Conservation (phyloP, 2,888 invertebrate genomes). For the Caenorhabditis sulstoni region DNA sequence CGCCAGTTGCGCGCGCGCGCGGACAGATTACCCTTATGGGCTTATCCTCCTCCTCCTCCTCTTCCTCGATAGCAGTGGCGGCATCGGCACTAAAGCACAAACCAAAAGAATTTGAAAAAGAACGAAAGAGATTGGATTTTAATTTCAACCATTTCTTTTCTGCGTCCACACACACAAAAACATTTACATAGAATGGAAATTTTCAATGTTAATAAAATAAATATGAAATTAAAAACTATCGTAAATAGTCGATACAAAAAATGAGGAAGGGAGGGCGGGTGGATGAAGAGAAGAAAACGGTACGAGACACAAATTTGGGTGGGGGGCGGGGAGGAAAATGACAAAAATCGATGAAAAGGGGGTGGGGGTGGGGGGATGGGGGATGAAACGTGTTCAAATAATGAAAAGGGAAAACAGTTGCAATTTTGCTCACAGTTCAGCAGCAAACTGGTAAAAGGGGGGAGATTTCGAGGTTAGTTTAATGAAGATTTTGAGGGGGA, state of each 20-base stretch:
- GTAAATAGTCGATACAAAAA: slow-evolving; percentile 56
- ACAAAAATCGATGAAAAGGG: slow-evolving; percentile 9
- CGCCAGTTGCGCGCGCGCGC: too few relatives aligned
- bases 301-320: background rate
- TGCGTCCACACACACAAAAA: slow-evolving; percentile 49
- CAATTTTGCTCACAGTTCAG: slow-evolving; percentile 19
- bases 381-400: slow-evolving; percentile 26
- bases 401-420: slow-evolving; percentile 27
- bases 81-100: too few relatives aligned
- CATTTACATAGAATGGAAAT: slow-evolving; percentile 64
- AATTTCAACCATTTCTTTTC: slow-evolving; percentile 59
- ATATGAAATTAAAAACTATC: slow-evolving; percentile 66
- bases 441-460: slow-evolving; percentile 16
- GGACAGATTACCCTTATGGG: too few relatives aligned
- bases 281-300: slow-evolving; percentile 24
- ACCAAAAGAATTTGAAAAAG: background rate
- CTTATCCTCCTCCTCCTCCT: too few relatives aligned
- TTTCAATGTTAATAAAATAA: slow-evolving; percentile 59
- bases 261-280: slow-evolving; percentile 11
- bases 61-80: too few relatives aligned
- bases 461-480: slow-evolving; percentile 47
- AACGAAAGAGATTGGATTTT: slow-evolving; percentile 4
- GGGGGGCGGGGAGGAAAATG: too few relatives aligned
- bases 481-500: slow-evolving; percentile 35
- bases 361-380: slow-evolving; percentile 27